These are phyloP conservation scores for Felis chaus DNA, from an alignment of 2,113 vertebrate genomes.

Conservation along the genomic window DNA sequence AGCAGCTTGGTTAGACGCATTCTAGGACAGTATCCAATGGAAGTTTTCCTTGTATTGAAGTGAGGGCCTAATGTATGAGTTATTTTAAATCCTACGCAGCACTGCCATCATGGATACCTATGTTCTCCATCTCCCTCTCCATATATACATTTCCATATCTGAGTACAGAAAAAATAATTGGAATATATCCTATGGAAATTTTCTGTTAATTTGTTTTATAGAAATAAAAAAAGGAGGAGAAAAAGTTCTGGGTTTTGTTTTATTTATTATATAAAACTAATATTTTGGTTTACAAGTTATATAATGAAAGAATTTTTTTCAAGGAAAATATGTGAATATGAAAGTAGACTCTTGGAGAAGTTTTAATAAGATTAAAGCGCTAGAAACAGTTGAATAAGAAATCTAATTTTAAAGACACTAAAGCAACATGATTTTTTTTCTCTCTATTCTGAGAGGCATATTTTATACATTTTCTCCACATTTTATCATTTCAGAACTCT, in stretches of 20 bases:
- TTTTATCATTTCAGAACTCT: slow-evolving; percentile 6
- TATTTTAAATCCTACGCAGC: background rate
- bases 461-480: background rate
- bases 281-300: background rate
- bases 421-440: background rate
- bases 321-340: background rate
- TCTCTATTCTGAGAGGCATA: background rate
- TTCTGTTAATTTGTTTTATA: background rate
- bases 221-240: background rate
- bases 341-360: background rate
- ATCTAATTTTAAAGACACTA: background rate
- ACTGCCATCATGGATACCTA: background rate
- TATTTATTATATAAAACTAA: background rate
- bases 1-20: background rate
- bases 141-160: background rate
- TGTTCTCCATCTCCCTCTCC: background rate
- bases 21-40: background rate
- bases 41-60: background rate
- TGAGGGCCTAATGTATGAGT: background rate
- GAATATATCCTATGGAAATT: background rate
- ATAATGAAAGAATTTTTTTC: slow-evolving; percentile 17
- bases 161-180: background rate
- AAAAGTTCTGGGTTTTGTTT: background rate
- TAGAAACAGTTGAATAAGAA: background rate
- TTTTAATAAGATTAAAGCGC: slow-evolving; percentile 23